phyloP scores from a whole-genome alignment of 2,888 invertebrate genomes.

The Acronicta alni region DNA sequence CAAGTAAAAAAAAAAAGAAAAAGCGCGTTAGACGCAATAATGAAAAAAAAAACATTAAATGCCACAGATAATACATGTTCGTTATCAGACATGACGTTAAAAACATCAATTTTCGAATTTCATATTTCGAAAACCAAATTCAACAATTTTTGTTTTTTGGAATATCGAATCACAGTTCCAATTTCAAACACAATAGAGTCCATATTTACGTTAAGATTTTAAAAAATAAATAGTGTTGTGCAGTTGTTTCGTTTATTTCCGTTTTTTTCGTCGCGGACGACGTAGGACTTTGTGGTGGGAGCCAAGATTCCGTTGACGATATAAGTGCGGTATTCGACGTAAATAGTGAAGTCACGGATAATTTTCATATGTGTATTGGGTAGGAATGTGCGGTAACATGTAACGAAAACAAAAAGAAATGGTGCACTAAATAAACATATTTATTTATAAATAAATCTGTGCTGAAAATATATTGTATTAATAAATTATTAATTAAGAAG shows the following conservation, averaged over 20 bases:
- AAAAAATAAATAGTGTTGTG: constrained; percentile 28
- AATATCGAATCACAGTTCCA: constrained; percentile 80
- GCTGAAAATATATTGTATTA: constrained; percentile 53
- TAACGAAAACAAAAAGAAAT: constrained; percentile 88
- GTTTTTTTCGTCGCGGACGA: constrained; percentile 89
- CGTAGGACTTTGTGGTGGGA: constrained; percentile 87
- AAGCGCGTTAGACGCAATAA: constrained; percentile 72
- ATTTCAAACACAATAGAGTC: constrained; percentile 70
- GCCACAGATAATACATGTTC: constrained; percentile 81
- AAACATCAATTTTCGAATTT: constrained; percentile 60
- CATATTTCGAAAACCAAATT: constrained; percentile 46
- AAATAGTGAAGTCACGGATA: constrained; percentile 70
- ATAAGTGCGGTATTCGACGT: constrained; percentile 63
- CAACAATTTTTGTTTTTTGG: constrained; percentile 44
- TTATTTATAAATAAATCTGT: constrained; percentile 56
- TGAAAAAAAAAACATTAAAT: constrained; percentile 70
- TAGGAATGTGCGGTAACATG: constrained; percentile 88
- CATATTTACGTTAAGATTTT: constrained; percentile 53
- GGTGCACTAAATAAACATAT: constrained; percentile 88
- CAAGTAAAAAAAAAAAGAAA: constrained; percentile 58
- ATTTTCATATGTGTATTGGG: constrained; percentile 80
- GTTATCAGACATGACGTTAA: constrained; percentile 64
- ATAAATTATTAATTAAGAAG: neutral
- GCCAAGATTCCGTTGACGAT: constrained; percentile 82
- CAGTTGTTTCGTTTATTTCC: constrained; percentile 76